Conservation (phyloP, 2,113 vertebrate species). For the Pteronura brasiliensis region DNA sequence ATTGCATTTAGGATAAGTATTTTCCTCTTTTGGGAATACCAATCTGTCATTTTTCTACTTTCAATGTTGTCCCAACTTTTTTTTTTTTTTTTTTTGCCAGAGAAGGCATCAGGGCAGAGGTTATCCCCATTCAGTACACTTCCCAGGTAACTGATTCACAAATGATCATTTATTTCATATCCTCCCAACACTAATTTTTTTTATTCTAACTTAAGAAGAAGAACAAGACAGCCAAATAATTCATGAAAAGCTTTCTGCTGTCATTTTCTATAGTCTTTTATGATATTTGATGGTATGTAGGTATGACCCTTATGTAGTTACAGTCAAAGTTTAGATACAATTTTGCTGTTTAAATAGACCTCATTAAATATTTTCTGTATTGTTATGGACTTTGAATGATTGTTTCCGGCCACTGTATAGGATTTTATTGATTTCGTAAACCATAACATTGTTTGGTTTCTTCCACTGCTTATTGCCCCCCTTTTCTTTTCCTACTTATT, state of each 20-base stretch:
- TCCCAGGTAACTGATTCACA: neutral
- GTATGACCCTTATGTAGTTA: neutral
- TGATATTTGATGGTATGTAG: neutral
- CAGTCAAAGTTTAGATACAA: neutral
- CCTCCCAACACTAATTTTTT: neutral
- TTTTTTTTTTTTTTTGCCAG: neutral
- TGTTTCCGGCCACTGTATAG: neutral
- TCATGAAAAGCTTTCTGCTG: neutral
- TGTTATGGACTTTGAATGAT: neutral
- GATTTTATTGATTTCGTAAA: neutral
- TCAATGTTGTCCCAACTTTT: neutral
- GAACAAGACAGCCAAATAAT: neutral
- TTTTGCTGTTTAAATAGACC: constrained; percentile 8
- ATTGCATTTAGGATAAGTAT: neutral
- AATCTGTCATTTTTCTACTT: neutral
- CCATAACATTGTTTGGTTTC: neutral
- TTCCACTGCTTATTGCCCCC: neutral
- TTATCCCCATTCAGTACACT: neutral
- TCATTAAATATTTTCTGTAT: neutral
- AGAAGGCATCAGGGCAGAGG: neutral
- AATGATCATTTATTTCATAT: neutral
- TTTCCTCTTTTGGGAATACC: neutral
- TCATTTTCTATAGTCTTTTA: neutral
- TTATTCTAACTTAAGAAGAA: neutral
- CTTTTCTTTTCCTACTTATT: neutral